A percentile compares a stretch with the other conserved stretches of the same genome.
Conservation (phyloP, 2,797 vertebrate genomes). For the Hypotaenidia okinawae region DNA sequence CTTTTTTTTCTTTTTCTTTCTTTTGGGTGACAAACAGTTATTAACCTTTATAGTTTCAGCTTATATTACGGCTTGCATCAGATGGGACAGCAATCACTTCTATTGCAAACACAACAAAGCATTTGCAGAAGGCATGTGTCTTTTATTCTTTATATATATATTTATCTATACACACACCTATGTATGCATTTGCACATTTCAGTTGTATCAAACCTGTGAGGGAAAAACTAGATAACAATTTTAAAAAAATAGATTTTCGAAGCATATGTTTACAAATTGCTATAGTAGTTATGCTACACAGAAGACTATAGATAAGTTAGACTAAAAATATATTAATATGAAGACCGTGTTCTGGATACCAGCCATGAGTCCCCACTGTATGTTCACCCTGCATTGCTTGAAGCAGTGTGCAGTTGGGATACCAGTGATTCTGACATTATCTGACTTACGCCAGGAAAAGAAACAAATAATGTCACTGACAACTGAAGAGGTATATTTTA, state of each 20-base stretch:
- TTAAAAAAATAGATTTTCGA: background rate
- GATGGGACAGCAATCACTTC: background rate
- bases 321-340: background rate
- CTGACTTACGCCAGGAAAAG: background rate
- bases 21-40: background rate
- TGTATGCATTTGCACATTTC: background rate
- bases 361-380: background rate
- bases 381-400: background rate
- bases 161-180: background rate
- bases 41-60: constrained; percentile 31
- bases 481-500: background rate
- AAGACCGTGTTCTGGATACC: background rate
- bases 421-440: background rate
- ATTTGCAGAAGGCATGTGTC: background rate
- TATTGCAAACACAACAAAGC: background rate
- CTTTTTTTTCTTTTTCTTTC: background rate
- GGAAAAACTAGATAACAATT: background rate
- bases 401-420: background rate
- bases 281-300: background rate
- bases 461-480: background rate
- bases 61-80: background rate
- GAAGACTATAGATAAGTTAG: background rate
- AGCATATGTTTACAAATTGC: background rate
- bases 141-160: background rate
- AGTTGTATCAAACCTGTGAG: background rate